Evolutionary conservation across 2,113 vertebrate genomes (phyloP).

Genomic region (Prochilodus magdalenae): DNA sequence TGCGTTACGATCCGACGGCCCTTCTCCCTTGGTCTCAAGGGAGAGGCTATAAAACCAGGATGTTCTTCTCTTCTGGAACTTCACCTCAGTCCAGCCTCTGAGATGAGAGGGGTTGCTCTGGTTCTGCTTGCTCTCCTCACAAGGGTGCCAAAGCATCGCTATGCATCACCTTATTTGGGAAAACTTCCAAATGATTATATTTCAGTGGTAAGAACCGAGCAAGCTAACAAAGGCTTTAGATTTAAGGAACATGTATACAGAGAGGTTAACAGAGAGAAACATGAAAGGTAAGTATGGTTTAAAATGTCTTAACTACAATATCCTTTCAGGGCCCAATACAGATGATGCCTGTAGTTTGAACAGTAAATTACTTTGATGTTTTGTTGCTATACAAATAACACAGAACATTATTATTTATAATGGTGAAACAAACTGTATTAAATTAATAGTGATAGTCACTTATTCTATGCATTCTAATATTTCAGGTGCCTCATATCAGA

Average conservation of each 20-base stretch:
- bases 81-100: conserved; percentile 65
- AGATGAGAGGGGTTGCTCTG: conserved; percentile 71
- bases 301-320: neutral
- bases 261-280: conserved; percentile 36
- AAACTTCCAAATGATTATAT: neutral
- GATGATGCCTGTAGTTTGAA: neutral
- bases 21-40: conserved; percentile 52
- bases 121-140: conserved; percentile 67
- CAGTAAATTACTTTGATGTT: neutral
- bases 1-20: conserved; percentile 47
- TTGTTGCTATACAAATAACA: neutral
- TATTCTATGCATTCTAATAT: neutral
- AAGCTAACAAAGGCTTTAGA: conserved; percentile 32
- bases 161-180: conserved; percentile 48
- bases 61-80: conserved; percentile 25
- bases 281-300: conserved; percentile 68
- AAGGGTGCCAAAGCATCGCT: conserved; percentile 59
- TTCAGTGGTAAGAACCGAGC: conserved; percentile 32
- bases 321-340: neutral
- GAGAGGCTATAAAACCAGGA: conserved; percentile 71
- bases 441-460: neutral
- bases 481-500: conserved; percentile 23
- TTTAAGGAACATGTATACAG: conserved; percentile 38
- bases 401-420: too few species aligned
- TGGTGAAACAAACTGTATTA: too few species aligned